These are phyloP conservation scores for Saccostrea cuccullata DNA, from an alignment of 1,140 invertebrate genomes.

Conservation along the genomic window DNA sequence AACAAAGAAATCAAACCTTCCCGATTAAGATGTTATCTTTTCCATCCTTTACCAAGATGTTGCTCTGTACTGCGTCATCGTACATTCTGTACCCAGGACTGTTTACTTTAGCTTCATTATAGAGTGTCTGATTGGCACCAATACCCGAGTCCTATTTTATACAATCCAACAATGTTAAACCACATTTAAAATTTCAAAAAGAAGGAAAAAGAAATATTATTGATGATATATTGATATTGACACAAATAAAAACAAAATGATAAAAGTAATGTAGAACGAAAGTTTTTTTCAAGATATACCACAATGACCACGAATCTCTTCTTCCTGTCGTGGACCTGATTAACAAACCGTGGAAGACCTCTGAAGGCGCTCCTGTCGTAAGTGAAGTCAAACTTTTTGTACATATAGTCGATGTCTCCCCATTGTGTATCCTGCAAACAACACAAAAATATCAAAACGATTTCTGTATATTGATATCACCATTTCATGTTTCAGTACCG, in stretches of 20 bases:
- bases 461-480: no score
- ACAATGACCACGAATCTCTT: slow-evolving; percentile 78
- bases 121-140: slow-evolving; percentile 60
- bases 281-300: slow-evolving; percentile 63
- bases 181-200: no score
- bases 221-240: neutral
- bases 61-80: slow-evolving; percentile 66
- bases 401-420: slow-evolving; percentile 80
- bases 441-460: neutral
- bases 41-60: slow-evolving; percentile 65
- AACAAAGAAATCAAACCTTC: slow-evolving; percentile 58
- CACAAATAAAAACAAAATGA: no score
- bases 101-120: slow-evolving; percentile 47
- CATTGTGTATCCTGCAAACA: slow-evolving; percentile 78
- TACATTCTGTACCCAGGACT: slow-evolving; percentile 71
- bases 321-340: slow-evolving; percentile 74
- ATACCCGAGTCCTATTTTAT: slow-evolving; percentile 73
- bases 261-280: no score
- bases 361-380: slow-evolving; percentile 73
- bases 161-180: neutral
- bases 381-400: slow-evolving; percentile 77
- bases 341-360: slow-evolving; percentile 76
- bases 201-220: no score
- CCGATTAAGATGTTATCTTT: slow-evolving; percentile 67
- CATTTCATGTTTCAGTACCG: no score